Evolutionary conservation across 2,888 invertebrate species (phyloP), one percentile per base, ranked within the genome.

Genomic region (Ichneumoninae sp.): DNA sequence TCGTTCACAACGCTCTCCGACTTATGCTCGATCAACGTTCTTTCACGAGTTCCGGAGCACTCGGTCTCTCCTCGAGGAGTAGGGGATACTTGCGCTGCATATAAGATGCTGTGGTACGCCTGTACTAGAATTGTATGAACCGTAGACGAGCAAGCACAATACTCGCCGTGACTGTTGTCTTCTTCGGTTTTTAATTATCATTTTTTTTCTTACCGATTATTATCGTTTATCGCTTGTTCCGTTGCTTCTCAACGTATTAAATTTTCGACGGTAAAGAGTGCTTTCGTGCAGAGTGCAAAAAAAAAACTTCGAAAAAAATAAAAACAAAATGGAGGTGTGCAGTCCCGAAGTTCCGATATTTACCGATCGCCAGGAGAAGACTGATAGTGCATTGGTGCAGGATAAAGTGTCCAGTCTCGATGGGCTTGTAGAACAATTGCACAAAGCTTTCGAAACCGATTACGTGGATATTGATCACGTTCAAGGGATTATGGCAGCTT

Each of bases 391-490:
- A 54, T n/a, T 68, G 44, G 70, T 73, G 0, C 82, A 80, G 40
- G 81, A 68, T 3, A 90, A 91, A 82, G 74, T 83, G 52, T 81
- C 89, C 22, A 95, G 92, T 1, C 92, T 97, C 16, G 94, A 95
- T 36, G 96, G 96, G 86, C 92, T 98, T 71, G 95, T 97, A 2
- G 92, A 94, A 2, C 96, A 97, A 87, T 93, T 99, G 60, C 96
- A 97, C 92, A 94, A 94, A 81, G 96, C 97, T 87, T 99, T 99
- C 93, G 95, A 96, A 0, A 94, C 95, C 19, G 97, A 98, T 91
- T 94, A 96, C 85, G 98, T 99, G 30, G 97, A 99, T 92, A 96
- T 99, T 80, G 99, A 99, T 89, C 96, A 98, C 92, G 98, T 99
- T 8, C 96, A 97, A 91, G 96, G 96, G 81, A 93, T 99, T 80